These are phyloP conservation scores for Meandrina meandrites DNA, from an alignment of 92 coral and sea anemone species.

Conservation along the genomic window DNA sequence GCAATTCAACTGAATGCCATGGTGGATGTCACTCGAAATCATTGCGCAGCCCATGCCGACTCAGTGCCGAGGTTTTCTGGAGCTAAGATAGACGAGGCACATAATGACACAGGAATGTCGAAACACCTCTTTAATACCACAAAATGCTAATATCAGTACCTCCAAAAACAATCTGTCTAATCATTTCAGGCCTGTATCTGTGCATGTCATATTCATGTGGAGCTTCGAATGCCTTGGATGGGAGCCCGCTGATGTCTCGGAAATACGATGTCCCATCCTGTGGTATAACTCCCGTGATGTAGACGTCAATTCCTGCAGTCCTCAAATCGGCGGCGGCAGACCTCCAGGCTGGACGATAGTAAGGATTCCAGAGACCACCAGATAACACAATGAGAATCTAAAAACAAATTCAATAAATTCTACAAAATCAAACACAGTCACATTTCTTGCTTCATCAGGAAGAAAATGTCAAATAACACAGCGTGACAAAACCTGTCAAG, in stretches of 20 bases:
- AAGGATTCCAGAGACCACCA: conserved; percentile 68
- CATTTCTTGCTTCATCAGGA: not conserved
- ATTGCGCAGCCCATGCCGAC: no score
- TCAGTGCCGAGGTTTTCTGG: no score
- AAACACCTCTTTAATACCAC: no score
- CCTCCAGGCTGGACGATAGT: conserved; percentile 58
- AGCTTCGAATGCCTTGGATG: conserved; percentile 32
- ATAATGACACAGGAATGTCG: no score
- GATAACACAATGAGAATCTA: conserved; percentile 72
- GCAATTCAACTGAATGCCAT: not conserved
- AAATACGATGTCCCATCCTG: conserved; percentile 10
- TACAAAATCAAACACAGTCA: not conserved
- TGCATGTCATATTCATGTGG: not conserved
- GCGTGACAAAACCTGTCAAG: not conserved
- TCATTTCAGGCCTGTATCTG: conserved; percentile 49
- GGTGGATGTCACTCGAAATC: no score
- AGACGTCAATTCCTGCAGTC: conserved; percentile 49
- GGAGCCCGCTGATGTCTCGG: conserved; percentile 24
- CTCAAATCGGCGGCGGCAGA: conserved; percentile 53
- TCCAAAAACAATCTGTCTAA: conserved; percentile 63
- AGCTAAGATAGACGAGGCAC: no score
- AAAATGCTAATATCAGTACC: conserved; percentile 16
- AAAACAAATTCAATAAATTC: not conserved
- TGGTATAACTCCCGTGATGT: conserved; percentile 52
- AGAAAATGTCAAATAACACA: not conserved